Evolutionary conservation across 2,113 vertebrate species (phyloP).

Genomic region (Tonatia bakeri): DNA sequence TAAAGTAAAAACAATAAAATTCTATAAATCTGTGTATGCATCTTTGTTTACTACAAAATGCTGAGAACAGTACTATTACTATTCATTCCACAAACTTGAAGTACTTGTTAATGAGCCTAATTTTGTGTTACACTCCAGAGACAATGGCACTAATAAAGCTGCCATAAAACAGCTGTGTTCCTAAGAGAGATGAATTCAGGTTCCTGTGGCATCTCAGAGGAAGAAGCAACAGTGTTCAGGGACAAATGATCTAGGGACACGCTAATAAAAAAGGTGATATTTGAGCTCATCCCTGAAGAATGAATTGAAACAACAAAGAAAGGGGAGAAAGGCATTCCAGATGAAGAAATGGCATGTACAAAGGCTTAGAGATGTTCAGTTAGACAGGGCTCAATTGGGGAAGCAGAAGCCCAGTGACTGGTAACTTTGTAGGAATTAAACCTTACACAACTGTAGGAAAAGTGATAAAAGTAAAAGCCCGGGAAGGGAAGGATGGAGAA

Average conservation of each 20-base stretch:
- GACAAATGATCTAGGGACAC: neutral
- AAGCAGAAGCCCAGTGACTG: neutral
- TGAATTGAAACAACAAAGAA: neutral
- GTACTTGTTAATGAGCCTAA: neutral
- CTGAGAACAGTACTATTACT: neutral
- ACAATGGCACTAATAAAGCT: neutral
- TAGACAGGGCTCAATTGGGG: neutral
- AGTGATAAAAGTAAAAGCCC: neutral
- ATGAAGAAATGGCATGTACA: neutral
- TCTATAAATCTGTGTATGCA: neutral
- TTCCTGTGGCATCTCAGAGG: neutral
- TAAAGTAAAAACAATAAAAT: neutral
- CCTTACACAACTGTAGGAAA: neutral
- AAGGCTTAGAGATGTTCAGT: neutral
- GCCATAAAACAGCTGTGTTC: neutral
- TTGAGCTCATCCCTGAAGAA: neutral
- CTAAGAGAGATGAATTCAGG: neutral
- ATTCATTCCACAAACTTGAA: neutral
- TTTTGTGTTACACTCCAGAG: neutral
- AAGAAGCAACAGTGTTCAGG: neutral
- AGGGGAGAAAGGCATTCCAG: neutral
- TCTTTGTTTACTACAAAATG: neutral
- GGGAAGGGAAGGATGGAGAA: neutral
- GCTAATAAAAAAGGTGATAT: neutral
- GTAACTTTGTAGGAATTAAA: neutral